These are phyloP conservation scores for Boleophthalmus pectinirostris DNA, from an alignment of 2,113 vertebrate genomes.

Conservation along the genomic window DNA sequence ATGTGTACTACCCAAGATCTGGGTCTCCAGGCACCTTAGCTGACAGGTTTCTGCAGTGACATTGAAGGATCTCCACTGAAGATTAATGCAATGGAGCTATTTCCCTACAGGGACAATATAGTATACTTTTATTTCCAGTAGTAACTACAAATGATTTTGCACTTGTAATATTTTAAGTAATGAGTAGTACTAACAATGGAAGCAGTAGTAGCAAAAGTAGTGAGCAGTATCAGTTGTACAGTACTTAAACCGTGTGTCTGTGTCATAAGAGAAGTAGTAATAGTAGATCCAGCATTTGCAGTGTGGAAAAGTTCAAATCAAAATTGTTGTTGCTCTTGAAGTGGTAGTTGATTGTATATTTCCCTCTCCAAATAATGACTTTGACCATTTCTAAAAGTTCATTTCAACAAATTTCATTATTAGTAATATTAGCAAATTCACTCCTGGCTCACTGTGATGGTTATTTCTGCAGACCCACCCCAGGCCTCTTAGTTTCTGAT, in stretches of 20 bases:
- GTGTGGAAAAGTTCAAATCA: no score
- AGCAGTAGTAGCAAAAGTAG: background rate
- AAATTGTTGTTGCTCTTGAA: no score
- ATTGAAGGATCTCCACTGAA: background rate
- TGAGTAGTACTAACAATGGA: background rate
- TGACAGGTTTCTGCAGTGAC: background rate
- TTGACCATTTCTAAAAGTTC: background rate
- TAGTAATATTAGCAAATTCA: background rate
- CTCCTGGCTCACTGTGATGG: background rate
- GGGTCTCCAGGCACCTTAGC: background rate
- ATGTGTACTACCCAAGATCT: background rate
- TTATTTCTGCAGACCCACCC: slow-evolving; percentile 33
- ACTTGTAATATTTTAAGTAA: background rate
- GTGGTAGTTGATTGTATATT: no score
- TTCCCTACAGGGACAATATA: background rate
- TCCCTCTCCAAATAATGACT: background rate
- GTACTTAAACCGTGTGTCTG: background rate
- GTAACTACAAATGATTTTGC: background rate
- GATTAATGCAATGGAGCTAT: background rate
- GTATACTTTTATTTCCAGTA: background rate
- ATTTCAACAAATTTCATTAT: background rate
- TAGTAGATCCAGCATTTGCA: no score
- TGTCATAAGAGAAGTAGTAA: background rate
- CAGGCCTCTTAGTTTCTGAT: slow-evolving; percentile 29
- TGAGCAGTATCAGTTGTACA: background rate